Evolutionary conservation across 2,113 vertebrate genomes (phyloP), one percentile per base, ranked within the genome.

Genomic region (Scytalopus superciliaris): DNA sequence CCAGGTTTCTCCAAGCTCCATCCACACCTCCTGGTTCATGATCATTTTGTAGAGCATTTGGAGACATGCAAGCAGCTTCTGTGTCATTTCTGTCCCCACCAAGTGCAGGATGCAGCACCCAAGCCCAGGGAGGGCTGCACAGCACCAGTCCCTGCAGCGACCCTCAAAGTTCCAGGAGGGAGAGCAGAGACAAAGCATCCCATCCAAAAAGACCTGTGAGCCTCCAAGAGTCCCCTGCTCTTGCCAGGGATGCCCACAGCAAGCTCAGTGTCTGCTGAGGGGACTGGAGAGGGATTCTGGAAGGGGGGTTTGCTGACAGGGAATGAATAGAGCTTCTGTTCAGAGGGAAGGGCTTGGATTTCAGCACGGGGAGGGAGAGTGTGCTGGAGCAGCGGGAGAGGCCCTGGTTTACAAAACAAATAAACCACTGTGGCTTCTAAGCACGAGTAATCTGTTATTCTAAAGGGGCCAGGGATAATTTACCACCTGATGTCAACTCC

Each of bases 361-460:
- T 87, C 81, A 70, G 90, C 7, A 2, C 1, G 0, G 45, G 30
- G 40, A 84, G 42, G 53, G 53, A 73, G 27, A 8, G 37, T 57
- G 81, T 4, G 28, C 72, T 47, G 86, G 70, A 90, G 70, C 88
- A 76, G 78, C 5, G 2, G 66, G 89, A 92, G 77, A 84, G 81
- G 69, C 74, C 40, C 87, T 53, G 94, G 44, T 79, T 84, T 73
- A 82, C 84, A 66, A 87, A 87, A 64, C 92, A 96, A 94, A 94
- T 62, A 25, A 91, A 90, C 57, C 82, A 14, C 87, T 60, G 74
- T 31, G 81, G 62, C n/a, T 68, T 9, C 19, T 9, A 49, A 60
- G 70, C 87, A 33, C 0, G 12, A 28, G 86, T 12, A 12, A 50
- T 52, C 35, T 35, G 66, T 62, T 47, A 12, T 77, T 72, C 30